Evolutionary conservation across 2,888 invertebrate genomes (phyloP).

Genomic region (Hydroisotoma schaefferi): DNA sequence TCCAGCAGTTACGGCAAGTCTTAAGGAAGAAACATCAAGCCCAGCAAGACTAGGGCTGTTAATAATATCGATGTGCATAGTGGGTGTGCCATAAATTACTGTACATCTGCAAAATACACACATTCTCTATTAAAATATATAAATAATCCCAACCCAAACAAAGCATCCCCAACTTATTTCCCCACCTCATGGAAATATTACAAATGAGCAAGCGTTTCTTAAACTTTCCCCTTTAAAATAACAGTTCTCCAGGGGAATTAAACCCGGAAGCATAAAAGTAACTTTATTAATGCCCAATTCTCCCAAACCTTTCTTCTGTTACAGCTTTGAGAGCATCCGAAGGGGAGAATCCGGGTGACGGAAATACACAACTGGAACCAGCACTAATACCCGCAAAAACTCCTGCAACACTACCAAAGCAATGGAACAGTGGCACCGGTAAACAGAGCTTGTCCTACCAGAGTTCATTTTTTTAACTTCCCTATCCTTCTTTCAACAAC

Average conservation of each 20-base stretch:
- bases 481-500: too few species aligned
- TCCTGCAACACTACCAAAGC: constrained; percentile 68
- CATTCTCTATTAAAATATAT: neutral
- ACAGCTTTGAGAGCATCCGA: constrained; percentile 56
- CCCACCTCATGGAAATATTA: too few species aligned
- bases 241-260: too few species aligned
- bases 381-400: constrained; percentile 60
- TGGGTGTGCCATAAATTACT: constrained; percentile 72
- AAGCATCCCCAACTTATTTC: too few species aligned
- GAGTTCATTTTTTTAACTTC: too few species aligned
- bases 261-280: too few species aligned
- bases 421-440: constrained; percentile 74
- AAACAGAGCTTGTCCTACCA: constrained; percentile 44
- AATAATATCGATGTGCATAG: constrained; percentile 75
- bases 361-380: constrained; percentile 63
- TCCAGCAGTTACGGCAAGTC: constrained; percentile 67
- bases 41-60: constrained; percentile 55
- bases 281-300: too few species aligned
- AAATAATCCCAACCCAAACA: too few species aligned
- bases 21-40: constrained; percentile 52
- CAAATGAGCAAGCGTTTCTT: too few species aligned
- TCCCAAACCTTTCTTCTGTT: constrained; percentile 35
- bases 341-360: constrained; percentile 61
- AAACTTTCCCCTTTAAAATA: too few species aligned
- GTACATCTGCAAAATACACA: constrained; percentile 60